A percentile compares a stretch with the other conserved stretches of the same genome.
phyloP scores from a whole-genome alignment of 2,797 vertebrate species.

The Lithobates pipiens region DNA sequence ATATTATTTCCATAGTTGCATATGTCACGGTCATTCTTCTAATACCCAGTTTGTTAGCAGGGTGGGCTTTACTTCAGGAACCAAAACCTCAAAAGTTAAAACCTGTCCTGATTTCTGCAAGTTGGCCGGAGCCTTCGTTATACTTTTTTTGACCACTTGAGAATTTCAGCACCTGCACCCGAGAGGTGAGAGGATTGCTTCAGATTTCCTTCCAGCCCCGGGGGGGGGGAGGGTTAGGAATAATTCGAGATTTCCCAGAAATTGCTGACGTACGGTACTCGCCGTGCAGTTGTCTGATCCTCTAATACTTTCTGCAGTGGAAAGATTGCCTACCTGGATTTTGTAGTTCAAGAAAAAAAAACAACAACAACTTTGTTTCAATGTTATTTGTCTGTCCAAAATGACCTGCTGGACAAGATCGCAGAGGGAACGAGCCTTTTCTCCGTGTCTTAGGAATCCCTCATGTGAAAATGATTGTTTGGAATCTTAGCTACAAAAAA shows the following conservation, averaged over 20 bases:
- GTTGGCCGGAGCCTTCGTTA: too few relatives aligned
- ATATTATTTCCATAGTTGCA: not conserved
- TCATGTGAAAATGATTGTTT: not conserved
- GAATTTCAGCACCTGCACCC: not conserved
- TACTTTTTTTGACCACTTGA: not conserved
- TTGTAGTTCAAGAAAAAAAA: too few relatives aligned
- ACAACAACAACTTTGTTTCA: not conserved
- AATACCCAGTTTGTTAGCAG: not conserved
- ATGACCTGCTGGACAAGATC: not conserved
- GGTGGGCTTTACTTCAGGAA: not conserved
- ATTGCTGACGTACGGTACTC: not conserved
- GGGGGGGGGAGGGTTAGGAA: not conserved
- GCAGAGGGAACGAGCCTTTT: not conserved
- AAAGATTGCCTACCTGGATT: too few relatives aligned
- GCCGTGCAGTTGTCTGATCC: too few relatives aligned
- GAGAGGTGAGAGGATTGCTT: not conserved
- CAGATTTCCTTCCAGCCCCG: too few relatives aligned
- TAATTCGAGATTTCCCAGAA: too few relatives aligned
- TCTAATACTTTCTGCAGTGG: too few relatives aligned
- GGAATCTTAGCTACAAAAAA: not conserved
- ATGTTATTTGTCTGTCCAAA: not conserved
- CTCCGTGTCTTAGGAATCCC: too few relatives aligned
- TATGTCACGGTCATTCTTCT: not conserved
- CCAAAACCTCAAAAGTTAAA: too few relatives aligned
- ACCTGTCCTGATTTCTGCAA: not conserved